phyloP scores from a whole-genome alignment of 2,888 invertebrate species.

The Xylophagus ater region DNA sequence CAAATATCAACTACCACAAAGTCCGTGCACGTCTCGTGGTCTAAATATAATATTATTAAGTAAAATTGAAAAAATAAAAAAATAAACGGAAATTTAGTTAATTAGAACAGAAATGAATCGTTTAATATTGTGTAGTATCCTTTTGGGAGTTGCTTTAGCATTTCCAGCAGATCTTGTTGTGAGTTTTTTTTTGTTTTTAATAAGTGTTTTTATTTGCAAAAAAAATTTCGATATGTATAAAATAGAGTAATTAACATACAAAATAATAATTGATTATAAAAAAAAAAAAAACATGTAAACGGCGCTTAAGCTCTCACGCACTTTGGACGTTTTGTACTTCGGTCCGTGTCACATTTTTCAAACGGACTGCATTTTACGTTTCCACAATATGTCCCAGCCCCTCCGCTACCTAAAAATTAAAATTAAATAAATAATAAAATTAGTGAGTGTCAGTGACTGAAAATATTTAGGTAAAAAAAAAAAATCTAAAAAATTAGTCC shows the following conservation, averaged over 20 bases:
- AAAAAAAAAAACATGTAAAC: not conserved
- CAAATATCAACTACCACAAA: too few relatives aligned
- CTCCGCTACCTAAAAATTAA: slow-evolving; percentile 24
- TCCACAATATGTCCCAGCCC: slow-evolving; percentile 51
- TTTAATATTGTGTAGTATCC: too few relatives aligned
- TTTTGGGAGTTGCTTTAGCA: too few relatives aligned
- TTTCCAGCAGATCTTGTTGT: slow-evolving; percentile 5
- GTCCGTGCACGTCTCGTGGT: too few relatives aligned
- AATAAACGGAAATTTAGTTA: too few relatives aligned
- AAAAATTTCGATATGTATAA: not conserved
- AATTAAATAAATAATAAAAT: slow-evolving; percentile 5
- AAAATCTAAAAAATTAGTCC: not conserved
- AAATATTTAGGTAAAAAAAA: not conserved
- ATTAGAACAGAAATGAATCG: too few relatives aligned
- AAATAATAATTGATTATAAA: not conserved
- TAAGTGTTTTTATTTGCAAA: not conserved
- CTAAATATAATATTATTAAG: too few relatives aligned
- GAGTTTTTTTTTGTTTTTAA: slow-evolving; percentile 4
- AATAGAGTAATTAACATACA: not conserved
- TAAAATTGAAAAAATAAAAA: too few relatives aligned
- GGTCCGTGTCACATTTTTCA: slow-evolving; percentile 58
- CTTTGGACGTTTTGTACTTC: slow-evolving; percentile 51
- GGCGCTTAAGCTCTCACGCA: slow-evolving; percentile 46
- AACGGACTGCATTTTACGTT: slow-evolving; percentile 56
- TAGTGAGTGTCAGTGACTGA: not conserved